These are phyloP conservation scores for Knipowitschia caucasica DNA, from an alignment of 2,797 vertebrate genomes.

Conservation along the genomic window DNA sequence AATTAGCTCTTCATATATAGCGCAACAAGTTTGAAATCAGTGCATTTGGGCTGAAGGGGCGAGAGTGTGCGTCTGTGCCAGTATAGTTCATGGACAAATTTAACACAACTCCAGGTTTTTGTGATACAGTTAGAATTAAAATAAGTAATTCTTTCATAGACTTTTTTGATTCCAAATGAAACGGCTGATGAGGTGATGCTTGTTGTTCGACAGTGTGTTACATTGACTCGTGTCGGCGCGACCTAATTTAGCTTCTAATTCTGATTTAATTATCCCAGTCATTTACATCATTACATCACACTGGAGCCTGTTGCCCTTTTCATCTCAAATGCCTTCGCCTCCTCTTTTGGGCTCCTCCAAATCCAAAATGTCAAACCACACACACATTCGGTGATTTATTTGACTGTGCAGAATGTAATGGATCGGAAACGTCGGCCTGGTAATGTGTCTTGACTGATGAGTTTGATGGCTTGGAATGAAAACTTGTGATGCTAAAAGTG, in stretches of 20 bases:
- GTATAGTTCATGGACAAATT: no score
- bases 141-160: no score
- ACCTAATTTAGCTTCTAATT: background rate
- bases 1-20: no score
- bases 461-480: background rate
- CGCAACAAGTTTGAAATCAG: no score
- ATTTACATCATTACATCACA: constrained; percentile 9
- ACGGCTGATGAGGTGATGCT: no score
- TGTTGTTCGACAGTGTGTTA: no score
- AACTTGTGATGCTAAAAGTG: constrained; percentile 7
- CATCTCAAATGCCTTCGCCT: constrained; percentile 32
- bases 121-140: no score
- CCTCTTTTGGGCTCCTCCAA: background rate
- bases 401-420: background rate
- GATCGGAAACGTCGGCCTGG: background rate
- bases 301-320: constrained; percentile 45
- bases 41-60: no score
- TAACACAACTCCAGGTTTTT: no score
- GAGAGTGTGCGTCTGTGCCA: no score
- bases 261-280: background rate
- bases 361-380: constrained; percentile 29
- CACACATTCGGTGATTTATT: constrained; percentile 18
- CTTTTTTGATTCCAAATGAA: no score
- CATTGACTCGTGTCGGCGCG: background rate
- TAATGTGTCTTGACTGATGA: constrained; percentile 8